Base-by-base conservation (phyloP, 35 echinoderm and acorn worm species). In the Chiridota heheva region DNA sequence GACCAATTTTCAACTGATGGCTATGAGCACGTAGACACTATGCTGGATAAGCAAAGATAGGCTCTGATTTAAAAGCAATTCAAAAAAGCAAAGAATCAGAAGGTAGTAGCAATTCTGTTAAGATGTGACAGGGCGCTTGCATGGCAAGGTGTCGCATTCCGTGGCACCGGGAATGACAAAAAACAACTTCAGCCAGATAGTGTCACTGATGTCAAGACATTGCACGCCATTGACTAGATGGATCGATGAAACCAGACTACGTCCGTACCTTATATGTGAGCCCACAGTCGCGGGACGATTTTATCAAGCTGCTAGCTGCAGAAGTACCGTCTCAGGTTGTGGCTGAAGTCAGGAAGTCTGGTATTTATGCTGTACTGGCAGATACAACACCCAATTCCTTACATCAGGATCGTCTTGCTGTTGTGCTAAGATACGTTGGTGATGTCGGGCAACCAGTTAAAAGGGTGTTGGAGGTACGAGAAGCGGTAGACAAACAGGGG, bases 121-220 rank as follows among this genome's bases (percentile, higher is more conserved):
- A 36, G 39, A 4, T 34, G 29, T 41, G n/a, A 20, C 24, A 70
- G 66, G 39, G 39, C 66, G 10, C 29, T 65, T 13, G 62, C 66
- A 34, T n/a, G 66, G 29, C 66, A 70, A 36, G 66, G 6, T 5
- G 20, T 5, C 5, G 22, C 66, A 7, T 70, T 70, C 29, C 24
- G 66, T 30, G 66, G 66, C 22, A 13, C 48, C 10, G 38, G 36
- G 29, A 41, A 4, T 36, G 6, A 4, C 30, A 35, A 70, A 36
- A 36, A 70, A n/a, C n/a, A 70, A 70, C 5, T 70, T 70, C 66
- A 30, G 39, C 30, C 66, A 70, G 36, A 70, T 70, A 6, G 38
- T 41, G 31, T 20, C 29, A 33, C 38, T 70, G 6, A 5, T 70
- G 7, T 7, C 27, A n/a, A 5, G 66, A 10, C 66, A 70, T 70